Conservation (phyloP, 2,797 vertebrate genomes). For the Gouania willdenowi region DNA sequence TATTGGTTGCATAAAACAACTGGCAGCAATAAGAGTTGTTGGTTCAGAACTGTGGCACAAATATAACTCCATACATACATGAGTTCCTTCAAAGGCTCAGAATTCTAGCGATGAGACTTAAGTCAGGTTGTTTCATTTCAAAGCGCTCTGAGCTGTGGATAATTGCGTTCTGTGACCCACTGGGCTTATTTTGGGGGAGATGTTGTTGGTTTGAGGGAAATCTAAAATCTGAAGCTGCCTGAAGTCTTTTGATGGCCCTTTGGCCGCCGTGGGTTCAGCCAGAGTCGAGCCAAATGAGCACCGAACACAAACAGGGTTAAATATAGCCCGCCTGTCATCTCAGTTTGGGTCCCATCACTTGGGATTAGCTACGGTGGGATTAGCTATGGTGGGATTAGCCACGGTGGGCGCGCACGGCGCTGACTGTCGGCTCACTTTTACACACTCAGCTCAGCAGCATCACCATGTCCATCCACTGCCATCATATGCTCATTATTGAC, state of each 20-base stretch:
- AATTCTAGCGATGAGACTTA: too few species aligned
- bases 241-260: not conserved
- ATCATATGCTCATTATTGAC: too few species aligned
- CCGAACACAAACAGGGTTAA: slow-evolving; percentile 41
- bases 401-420: slow-evolving; percentile 45
- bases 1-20: too few species aligned
- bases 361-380: slow-evolving; percentile 50
- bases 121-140: slow-evolving; percentile 16
- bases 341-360: slow-evolving; percentile 50
- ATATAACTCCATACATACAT: too few species aligned
- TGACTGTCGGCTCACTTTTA: slow-evolving; percentile 60
- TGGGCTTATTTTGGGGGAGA: slow-evolving; percentile 3
- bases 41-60: too few species aligned
- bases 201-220: slow-evolving; percentile 3
- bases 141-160: slow-evolving; percentile 18
- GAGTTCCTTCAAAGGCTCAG: too few species aligned
- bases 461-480: too few species aligned
- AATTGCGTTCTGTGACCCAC: slow-evolving; percentile 27
- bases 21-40: too few species aligned
- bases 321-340: slow-evolving; percentile 62
- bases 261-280: slow-evolving; percentile 7
- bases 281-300: slow-evolving; percentile 40
- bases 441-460: slow-evolving; percentile 33
- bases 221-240: not conserved
- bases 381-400: slow-evolving; percentile 53